Base-by-base conservation (phyloP, 2,888 invertebrate species). In the Apodemia zela region DNA sequence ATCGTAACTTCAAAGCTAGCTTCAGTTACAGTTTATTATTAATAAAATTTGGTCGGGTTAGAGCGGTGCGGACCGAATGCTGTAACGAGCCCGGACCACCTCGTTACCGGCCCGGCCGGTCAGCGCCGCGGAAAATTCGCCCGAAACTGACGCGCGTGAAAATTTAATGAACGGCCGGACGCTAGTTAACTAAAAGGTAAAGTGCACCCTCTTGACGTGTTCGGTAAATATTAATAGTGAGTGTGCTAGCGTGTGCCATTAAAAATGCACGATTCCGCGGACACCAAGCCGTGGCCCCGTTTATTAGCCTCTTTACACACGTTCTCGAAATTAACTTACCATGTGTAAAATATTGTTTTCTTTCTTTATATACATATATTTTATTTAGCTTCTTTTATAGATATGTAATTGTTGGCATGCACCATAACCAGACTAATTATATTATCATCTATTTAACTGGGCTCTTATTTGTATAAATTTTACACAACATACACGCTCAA, bases 111-210 rank as follows among this genome's bases (percentile, higher is more conserved):
- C 80, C 82, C 80, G 82, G 80, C 82, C 89, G 84, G 87, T 84
- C 89, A 88, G 82, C 87, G 85, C 89, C 88, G 90, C 90, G 90
- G 90, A 90, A 91, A 91, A 89, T 90, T 90, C 81, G 86, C 81
- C 89, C 89, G 85, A 90, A 91, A 90, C 90, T 89, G 91, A 90
- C 90, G 90, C 91, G 90, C 91, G 91, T 91, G 91, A 91, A 91
- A 91, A 91, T 91, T 91, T 91, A 91, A 91, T 91, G 91, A 91
- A 91, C 91, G 87, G 87, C 89, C 88, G 90, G 90, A 89, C 90
- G 90, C 89, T 90, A 91, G 91, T 91, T 90, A 89, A 89, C 90
- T 91, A 90, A 90, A 91, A 91, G 91, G 91, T 90, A 90, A 91
- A 91, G 89, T 90, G 90, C 90, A 89, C 91, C 90, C 91, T 90